A percentile compares a stretch with the other conserved stretches of the same genome.
Conservation (phyloP, 2,797 vertebrate genomes). For the Mormyrus proboscirostris region DNA sequence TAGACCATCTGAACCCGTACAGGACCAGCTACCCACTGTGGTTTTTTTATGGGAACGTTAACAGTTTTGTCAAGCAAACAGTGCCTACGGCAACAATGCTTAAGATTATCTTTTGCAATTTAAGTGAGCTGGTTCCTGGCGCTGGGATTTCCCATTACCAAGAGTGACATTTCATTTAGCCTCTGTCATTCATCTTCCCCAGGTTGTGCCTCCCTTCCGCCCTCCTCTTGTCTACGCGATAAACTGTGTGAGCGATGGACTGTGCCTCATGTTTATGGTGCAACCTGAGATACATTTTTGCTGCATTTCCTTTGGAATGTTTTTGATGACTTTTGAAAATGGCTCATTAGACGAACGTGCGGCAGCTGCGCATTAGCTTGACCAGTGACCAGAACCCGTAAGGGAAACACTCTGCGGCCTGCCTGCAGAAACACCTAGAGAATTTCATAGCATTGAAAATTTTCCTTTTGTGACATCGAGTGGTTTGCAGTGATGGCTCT, state of each 20-base stretch:
- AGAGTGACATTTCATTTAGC: constrained; percentile 69
- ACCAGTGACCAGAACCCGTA: not conserved
- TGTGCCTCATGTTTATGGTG: constrained; percentile 15
- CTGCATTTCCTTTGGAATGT: not conserved
- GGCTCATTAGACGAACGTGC: not conserved
- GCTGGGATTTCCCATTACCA: constrained; percentile 60
- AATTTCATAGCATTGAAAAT: constrained; percentile 2
- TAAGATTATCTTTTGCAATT: constrained; percentile 66
- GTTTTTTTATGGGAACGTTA: constrained; percentile 56
- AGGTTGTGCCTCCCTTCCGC: constrained; percentile 41
- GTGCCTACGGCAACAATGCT: constrained; percentile 53
- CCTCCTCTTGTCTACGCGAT: constrained; percentile 20
- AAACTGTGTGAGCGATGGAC: constrained; percentile 22
- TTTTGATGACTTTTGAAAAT: not conserved
- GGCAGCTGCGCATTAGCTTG: not conserved
- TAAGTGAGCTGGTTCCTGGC: constrained; percentile 63
- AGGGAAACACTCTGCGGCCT: not conserved
- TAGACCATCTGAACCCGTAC: not conserved
- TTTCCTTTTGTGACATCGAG: constrained; percentile 2
- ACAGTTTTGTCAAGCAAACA: constrained; percentile 56
- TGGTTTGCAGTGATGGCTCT: constrained; percentile 15
- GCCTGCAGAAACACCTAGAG: not conserved
- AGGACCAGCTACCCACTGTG: not conserved
- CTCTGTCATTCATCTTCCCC: constrained; percentile 60
- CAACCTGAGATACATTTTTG: not conserved